These are phyloP conservation scores for Syncerus caffer DNA, from an alignment of 2,797 vertebrate species.

Conservation along the genomic window DNA sequence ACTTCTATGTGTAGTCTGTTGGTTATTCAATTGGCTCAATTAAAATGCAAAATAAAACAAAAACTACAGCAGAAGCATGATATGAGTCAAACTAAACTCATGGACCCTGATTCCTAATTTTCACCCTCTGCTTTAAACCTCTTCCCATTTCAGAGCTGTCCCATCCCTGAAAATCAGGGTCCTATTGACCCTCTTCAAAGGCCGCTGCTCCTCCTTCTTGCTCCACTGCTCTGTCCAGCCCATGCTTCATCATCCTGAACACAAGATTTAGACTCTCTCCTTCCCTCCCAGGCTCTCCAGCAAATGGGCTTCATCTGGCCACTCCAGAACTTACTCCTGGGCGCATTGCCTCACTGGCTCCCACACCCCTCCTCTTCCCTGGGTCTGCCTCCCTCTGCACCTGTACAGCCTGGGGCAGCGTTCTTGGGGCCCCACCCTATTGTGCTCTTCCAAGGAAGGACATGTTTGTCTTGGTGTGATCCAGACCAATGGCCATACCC, in stretches of 20 bases:
- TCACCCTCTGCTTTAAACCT: neutral
- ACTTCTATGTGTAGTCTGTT: neutral
- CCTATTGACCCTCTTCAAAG: neutral
- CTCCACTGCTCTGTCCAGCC: neutral
- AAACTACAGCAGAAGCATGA: neutral
- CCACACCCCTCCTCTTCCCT: neutral
- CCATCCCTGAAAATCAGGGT: rapidly evolving
- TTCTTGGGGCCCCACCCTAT: neutral
- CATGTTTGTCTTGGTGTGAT: neutral
- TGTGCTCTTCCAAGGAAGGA: neutral
- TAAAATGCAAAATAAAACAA: neutral
- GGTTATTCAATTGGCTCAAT: neutral
- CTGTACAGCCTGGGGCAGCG: neutral
- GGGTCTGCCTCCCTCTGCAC: neutral
- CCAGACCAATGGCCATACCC: neutral
- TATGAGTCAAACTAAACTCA: neutral
- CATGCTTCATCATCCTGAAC: neutral
- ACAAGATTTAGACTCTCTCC: neutral
- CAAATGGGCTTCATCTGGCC: neutral
- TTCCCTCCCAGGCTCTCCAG: neutral
- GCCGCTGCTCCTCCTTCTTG: neutral
- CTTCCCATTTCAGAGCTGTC: neutral
- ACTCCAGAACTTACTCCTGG: neutral
- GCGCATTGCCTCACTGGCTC: rapidly evolving
- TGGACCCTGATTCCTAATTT: no score